These are phyloP conservation scores for Gallinago stenura DNA, from an alignment of 2,797 vertebrate species.

Conservation along the genomic window DNA sequence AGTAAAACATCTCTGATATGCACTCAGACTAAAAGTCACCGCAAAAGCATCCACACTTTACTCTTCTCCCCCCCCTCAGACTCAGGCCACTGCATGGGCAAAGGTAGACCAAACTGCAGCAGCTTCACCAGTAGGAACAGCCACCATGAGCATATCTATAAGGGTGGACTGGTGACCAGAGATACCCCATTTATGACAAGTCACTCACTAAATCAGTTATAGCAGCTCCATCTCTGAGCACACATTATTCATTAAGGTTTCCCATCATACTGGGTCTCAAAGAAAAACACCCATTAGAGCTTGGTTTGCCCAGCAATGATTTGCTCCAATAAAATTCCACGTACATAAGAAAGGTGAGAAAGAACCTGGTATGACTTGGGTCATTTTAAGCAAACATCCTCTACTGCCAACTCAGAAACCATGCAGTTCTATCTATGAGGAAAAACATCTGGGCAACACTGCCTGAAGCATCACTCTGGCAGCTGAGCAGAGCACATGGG, in stretches of 20 bases:
- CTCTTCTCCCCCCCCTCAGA: not conserved
- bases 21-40: not conserved
- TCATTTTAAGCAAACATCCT: not conserved
- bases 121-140: not conserved
- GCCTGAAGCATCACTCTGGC: not conserved
- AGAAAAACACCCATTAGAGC: not conserved
- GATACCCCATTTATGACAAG: accelerated
- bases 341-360: not conserved
- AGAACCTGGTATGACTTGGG: not conserved
- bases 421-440: accelerated
- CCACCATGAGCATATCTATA: accelerated
- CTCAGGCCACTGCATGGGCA: not conserved
- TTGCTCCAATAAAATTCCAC: not conserved
- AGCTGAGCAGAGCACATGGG: not conserved
- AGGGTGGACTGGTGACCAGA: not conserved
- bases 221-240: not conserved
- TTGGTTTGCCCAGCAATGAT: not conserved
- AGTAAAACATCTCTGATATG: accelerated
- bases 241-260: not conserved
- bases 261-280: not conserved
- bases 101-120: not conserved
- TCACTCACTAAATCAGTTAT: not conserved
- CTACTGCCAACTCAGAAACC: not conserved
- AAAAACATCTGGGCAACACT: not conserved
- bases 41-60: not conserved